phyloP scores from a whole-genome alignment of 2,797 vertebrate genomes.

The Corythornis leucogaster region DNA sequence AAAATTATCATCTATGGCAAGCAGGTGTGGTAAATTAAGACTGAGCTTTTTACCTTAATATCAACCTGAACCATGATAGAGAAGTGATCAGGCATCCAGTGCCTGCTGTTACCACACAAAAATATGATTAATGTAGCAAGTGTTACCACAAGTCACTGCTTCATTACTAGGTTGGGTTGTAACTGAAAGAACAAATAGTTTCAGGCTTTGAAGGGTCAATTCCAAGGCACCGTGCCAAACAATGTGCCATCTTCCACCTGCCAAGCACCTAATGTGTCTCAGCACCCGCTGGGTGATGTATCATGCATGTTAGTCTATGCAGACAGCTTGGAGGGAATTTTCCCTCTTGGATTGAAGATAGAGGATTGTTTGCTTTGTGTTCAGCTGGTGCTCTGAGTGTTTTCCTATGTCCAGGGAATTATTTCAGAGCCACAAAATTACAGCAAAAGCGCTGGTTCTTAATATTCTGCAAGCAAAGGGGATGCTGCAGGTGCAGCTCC shows the following conservation, averaged over 20 bases:
- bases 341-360: neutral
- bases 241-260: neutral
- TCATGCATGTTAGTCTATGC: neutral
- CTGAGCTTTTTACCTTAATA: neutral
- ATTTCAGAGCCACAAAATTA: neutral
- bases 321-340: neutral
- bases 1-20: neutral
- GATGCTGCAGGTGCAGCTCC: neutral
- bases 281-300: neutral
- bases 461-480: neutral
- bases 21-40: neutral
- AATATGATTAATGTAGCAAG: neutral
- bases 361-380: neutral
- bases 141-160: neutral
- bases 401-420: neutral
- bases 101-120: neutral
- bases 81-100: neutral
- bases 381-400: neutral
- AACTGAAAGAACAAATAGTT: neutral
- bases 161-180: neutral
- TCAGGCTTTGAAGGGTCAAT: slow-evolving; percentile 3
- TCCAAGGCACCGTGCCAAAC: neutral
- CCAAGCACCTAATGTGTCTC: neutral
- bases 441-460: neutral
- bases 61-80: neutral